Percentiles rank a stretch among this genome's conserved stretches.
phyloP scores from a whole-genome alignment of 2,888 invertebrate genomes.

The Platynereis dumerilii region DNA sequence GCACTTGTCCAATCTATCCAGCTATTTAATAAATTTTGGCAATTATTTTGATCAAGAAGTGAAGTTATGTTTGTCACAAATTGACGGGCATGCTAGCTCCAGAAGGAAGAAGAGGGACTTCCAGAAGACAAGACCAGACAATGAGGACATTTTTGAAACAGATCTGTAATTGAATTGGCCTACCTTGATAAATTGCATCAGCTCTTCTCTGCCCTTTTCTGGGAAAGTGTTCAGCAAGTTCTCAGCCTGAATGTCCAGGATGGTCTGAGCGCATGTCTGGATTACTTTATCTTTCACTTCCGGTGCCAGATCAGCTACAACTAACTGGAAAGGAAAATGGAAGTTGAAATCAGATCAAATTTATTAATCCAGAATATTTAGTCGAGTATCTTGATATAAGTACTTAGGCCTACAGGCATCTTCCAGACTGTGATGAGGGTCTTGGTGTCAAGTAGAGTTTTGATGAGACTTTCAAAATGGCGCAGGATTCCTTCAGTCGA shows the following conservation, averaged over 20 bases:
- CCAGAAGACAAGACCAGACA: too few species aligned
- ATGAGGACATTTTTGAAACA: too few species aligned
- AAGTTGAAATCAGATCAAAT: neutral
- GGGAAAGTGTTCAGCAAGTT: slow-evolving; percentile 39
- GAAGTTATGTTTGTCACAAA: too few species aligned
- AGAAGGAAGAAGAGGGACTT: too few species aligned
- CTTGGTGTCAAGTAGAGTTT: slow-evolving; percentile 38
- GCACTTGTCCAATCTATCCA: too few species aligned
- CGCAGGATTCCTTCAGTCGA: slow-evolving; percentile 40
- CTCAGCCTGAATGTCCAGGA: slow-evolving; percentile 38
- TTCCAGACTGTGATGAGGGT: slow-evolving; percentile 38
- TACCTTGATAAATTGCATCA: slow-evolving; percentile 40
- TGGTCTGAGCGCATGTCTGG: slow-evolving; percentile 38
- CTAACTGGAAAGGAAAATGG: slow-evolving; percentile 26
- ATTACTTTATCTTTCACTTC: slow-evolving; percentile 36
- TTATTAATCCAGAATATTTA: neutral
- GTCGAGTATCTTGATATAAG: neutral
- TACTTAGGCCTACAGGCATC: slow-evolving; percentile 40
- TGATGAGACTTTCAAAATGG: slow-evolving; percentile 41
- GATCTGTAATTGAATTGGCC: too few species aligned
- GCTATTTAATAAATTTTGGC: too few species aligned
- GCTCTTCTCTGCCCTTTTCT: slow-evolving; percentile 38
- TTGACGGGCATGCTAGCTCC: too few species aligned
- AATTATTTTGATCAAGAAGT: too few species aligned
- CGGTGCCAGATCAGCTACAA: slow-evolving; percentile 38